phyloP scores from a whole-genome alignment of 2,113 vertebrate species.

The Embiotoca jacksoni region DNA sequence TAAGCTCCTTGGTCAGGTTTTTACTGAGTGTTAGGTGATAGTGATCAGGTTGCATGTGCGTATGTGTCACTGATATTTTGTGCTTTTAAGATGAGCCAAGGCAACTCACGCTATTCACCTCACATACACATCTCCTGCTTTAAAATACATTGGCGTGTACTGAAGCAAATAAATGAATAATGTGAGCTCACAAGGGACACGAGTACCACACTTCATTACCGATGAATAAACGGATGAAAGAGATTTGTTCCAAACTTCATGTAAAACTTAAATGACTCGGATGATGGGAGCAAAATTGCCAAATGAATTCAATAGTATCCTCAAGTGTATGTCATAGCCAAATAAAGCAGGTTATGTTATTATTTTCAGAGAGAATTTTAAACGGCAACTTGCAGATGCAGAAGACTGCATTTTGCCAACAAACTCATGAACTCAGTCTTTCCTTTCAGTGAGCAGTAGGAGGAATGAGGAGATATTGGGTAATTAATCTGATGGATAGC shows the following conservation, averaged over 20 bases:
- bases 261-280: neutral
- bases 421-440: too few relatives aligned
- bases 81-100: conserved; percentile 13
- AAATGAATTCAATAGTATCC: too few relatives aligned
- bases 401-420: too few relatives aligned
- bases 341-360: too few relatives aligned
- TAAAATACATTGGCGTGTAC: neutral
- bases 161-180: neutral
- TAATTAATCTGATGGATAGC: too few relatives aligned
- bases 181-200: neutral
- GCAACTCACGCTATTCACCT: conserved; percentile 8
- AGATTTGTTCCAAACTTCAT: conserved; percentile 13
- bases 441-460: too few relatives aligned
- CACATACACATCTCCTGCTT: neutral
- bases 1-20: conserved; percentile 1
- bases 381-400: too few relatives aligned
- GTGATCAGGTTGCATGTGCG: neutral
- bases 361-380: too few relatives aligned
- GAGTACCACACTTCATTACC: neutral
- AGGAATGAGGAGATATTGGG: too few relatives aligned
- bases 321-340: too few relatives aligned
- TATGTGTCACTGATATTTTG: neutral
- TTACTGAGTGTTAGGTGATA: neutral
- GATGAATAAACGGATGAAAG: conserved; percentile 10
- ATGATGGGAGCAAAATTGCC: too few relatives aligned